A percentile compares a stretch with the other conserved stretches of the same genome.
Conservation (phyloP, 2,797 vertebrate species). For the Betta splendens region DNA sequence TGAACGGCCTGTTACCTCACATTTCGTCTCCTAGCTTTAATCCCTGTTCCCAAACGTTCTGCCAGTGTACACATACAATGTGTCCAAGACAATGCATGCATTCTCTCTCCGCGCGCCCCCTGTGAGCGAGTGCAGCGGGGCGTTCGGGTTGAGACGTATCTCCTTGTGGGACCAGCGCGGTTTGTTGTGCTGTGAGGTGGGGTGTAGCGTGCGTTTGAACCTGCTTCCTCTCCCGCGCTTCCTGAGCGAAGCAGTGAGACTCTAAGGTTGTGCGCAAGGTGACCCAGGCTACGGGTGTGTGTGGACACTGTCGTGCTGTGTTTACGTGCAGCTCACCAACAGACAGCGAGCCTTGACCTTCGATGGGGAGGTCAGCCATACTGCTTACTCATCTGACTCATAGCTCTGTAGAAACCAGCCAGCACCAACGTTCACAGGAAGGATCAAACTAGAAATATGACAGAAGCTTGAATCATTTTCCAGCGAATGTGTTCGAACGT, state of each 20-base stretch:
- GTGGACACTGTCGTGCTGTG: constrained; percentile 5
- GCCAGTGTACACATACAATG: constrained; percentile 38
- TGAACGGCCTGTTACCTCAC: constrained; percentile 39
- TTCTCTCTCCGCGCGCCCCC: constrained; percentile 50
- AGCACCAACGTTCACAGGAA: constrained; percentile 7
- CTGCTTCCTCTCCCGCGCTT: constrained; percentile 31
- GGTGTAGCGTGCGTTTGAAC: too few species aligned
- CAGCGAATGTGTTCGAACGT: constrained; percentile 36
- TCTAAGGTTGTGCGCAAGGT: constrained; percentile 7
- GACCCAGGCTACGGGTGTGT: constrained; percentile 4
- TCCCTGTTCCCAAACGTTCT: constrained; percentile 40
- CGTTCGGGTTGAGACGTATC: constrained; percentile 52
- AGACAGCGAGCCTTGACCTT: constrained; percentile 28
- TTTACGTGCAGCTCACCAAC: constrained; percentile 32
- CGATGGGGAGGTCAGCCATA: constrained; percentile 17
- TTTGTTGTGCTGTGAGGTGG: constrained; percentile 50
- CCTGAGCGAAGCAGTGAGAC: constrained; percentile 20
- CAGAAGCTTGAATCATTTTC: constrained; percentile 19
- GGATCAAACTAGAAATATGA: background rate
- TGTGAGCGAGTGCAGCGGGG: constrained; percentile 40
- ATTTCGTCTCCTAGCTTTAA: constrained; percentile 35
- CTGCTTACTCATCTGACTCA: constrained; percentile 18
- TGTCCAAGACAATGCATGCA: constrained; percentile 53
- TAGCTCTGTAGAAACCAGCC: background rate
- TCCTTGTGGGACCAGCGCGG: constrained; percentile 19